Base-by-base conservation (phyloP, 2,888 invertebrate species). In the Hypomecis punctinalis region DNA sequence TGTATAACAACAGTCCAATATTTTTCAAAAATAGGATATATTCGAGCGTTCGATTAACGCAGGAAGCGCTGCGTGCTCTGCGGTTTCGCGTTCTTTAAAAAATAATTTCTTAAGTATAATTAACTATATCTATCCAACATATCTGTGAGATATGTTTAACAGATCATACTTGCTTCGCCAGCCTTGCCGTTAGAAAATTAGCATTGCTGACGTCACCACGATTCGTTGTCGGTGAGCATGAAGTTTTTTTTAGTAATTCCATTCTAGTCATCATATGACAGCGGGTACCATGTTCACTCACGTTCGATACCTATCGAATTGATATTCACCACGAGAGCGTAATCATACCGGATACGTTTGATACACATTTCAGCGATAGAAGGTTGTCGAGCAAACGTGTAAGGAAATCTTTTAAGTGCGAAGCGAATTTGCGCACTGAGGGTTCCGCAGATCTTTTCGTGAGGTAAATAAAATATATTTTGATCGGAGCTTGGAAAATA, bases 321-420 rank as follows among this genome's bases (percentile, higher is more conserved):
- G 78, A 82, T 78, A 84, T 79, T 81, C 75, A 82, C 85, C 84
- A 86, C 49, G 52, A 46, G 75, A 81, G 71, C 71, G 80, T 79
- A 82, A 82, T 83, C 82, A 80, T 87, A 81, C 88, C 89, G 89
- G 89, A 89, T 88, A 83, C 80, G 78, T 75, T 78, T 77, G 76
- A 82, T 78, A 83, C 78, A 83, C 75, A 77, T 82, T 81, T 78
- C 73, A 80, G 82, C 77, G 77, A 82, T 81, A 85, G 83, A 87
- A 86, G 84, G 86, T 84, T 86, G 77, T 70, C 70, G 75, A 71
- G 71, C 78, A 67, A 76, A 73, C 79, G 72, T 77, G 79, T 80
- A 80, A 79, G 78, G 78, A 53, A 53, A 53, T 23, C 46, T 23
- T 23, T 23, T 3, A 23, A 23, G 23, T 23, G 23, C 23, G 1